Percentiles rank a stretch among this genome's conserved stretches.
Conservation (phyloP, 35 echinoderm and acorn worm species). For the Eucidaris tribuloides region DNA sequence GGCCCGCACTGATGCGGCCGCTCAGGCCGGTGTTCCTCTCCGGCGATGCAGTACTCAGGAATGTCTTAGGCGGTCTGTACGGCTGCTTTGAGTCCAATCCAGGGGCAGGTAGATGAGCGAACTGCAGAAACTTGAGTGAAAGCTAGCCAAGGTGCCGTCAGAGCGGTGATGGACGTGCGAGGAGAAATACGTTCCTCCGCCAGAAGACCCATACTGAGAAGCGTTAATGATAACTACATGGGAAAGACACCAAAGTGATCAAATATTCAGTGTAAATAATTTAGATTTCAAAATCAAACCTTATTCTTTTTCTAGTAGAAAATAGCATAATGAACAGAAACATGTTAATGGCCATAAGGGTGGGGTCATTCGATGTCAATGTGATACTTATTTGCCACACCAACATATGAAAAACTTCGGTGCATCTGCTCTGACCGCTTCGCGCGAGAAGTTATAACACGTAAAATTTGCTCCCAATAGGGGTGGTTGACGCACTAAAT, state of each 20-base stretch:
- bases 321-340: no score
- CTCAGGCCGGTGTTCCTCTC: neutral
- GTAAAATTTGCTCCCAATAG: no score
- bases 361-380: no score
- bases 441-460: no score
- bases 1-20: neutral
- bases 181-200: conserved; percentile 52
- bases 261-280: conserved; percentile 96
- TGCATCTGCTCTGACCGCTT: no score
- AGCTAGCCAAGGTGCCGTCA: conserved; percentile 42
- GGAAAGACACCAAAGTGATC: conserved; percentile 89
- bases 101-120: neutral
- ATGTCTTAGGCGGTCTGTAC: neutral
- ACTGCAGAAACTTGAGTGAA: conserved; percentile 52
- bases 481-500: no score
- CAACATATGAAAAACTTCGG: no score
- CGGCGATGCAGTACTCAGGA: neutral
- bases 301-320: no score
- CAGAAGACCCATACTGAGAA: conserved; percentile 74
- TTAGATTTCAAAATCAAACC: no score
- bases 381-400: no score
- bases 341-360: no score
- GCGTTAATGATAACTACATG: conserved; percentile 91
- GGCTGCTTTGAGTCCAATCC: neutral
- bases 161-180: conserved; percentile 41